A percentile compares a stretch with the other conserved stretches of the same genome.
phyloP scores from a whole-genome alignment of 92 coral and sea anemone genomes.

The Zoanthus gigantus region DNA sequence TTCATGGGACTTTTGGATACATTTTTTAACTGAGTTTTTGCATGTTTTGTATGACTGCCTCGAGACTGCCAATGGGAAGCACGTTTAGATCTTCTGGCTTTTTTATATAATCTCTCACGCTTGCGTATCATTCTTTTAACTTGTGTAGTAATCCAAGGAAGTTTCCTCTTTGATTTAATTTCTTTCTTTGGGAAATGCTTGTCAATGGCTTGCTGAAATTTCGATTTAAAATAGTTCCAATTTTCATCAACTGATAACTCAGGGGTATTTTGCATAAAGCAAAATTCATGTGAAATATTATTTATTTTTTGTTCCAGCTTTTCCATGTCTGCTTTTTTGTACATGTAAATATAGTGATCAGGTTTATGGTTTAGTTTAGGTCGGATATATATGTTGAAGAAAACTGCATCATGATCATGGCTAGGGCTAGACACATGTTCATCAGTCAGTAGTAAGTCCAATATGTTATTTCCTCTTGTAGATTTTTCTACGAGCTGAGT shows the following conservation, averaged over 20 bases:
- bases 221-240: conserved; percentile 42
- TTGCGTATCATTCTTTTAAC: conserved; percentile 40
- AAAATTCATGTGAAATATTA: conserved; percentile 26
- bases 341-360: conserved; percentile 10
- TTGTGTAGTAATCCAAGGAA: conserved; percentile 38
- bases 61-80: conserved; percentile 53
- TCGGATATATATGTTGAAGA: no score
- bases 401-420: no score
- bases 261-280: conserved; percentile 8
- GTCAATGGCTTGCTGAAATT: background rate
- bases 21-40: conserved; percentile 8
- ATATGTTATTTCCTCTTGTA: conserved; percentile 7
- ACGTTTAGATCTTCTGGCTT: conserved; percentile 50
- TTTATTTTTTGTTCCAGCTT: conserved; percentile 34
- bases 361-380: no score
- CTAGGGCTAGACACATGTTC: no score
- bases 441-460: background rate
- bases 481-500: background rate
- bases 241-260: conserved; percentile 39
- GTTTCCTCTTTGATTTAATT: conserved; percentile 4
- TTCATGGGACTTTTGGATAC: conserved; percentile 7
- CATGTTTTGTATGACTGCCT: conserved; percentile 32
- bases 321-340: conserved; percentile 33
- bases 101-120: conserved; percentile 47
- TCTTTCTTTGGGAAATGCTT: background rate